Conservation (phyloP, 2,797 vertebrate species). For the Alosa sapidissima region DNA sequence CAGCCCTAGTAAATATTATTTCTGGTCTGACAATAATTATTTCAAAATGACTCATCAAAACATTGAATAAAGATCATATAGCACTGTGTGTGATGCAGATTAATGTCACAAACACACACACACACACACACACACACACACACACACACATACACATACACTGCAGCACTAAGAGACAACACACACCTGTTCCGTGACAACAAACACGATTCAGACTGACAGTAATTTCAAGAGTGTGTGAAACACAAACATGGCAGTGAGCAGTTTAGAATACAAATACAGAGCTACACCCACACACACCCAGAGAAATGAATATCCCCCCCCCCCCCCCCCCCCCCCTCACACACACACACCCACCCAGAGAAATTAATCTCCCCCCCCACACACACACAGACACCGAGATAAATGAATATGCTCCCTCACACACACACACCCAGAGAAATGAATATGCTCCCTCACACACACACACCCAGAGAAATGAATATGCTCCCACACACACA, state of each 20-base stretch:
- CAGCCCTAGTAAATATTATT: background rate
- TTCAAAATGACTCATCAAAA: background rate
- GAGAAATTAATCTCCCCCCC: too few relatives aligned
- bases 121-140: too few relatives aligned
- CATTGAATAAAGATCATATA: background rate
- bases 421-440: too few relatives aligned
- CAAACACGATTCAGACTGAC: background rate
- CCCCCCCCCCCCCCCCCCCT: too few relatives aligned
- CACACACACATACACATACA: too few relatives aligned
- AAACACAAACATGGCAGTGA: background rate
- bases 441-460: too few relatives aligned
- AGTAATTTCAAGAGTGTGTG: background rate
- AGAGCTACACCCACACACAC: background rate
- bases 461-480: too few relatives aligned
- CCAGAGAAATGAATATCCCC: too few relatives aligned
- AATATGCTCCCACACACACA: too few relatives aligned
- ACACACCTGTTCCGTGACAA: background rate
- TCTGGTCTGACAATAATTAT: background rate
- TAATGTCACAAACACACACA: background rate
- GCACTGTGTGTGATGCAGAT: background rate
- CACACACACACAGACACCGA: too few relatives aligned
- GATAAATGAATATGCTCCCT: too few relatives aligned
- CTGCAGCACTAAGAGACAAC: background rate
- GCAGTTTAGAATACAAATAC: background rate
- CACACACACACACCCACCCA: too few relatives aligned